Percentiles rank a stretch among this genome's conserved stretches.
phyloP scores from a whole-genome alignment of 53 echinoderm and acorn worm species.

The Stichopus horrens region DNA sequence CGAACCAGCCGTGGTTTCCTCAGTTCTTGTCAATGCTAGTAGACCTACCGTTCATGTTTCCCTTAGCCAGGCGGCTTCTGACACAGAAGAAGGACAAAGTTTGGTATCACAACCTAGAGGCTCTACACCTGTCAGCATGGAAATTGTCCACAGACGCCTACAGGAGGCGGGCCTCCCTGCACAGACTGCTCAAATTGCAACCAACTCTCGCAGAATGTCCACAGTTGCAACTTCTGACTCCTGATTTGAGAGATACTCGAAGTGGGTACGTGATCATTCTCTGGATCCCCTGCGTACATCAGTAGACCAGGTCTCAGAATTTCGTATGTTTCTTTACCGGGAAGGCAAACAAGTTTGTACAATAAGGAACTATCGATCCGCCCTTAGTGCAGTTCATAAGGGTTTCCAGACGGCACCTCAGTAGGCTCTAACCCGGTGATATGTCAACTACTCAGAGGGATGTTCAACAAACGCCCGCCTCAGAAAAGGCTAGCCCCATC shows the following conservation, averaged over 20 bases:
- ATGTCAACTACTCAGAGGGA: not conserved
- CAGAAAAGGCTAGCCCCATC: not conserved
- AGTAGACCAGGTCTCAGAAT: not conserved
- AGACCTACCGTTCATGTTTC: slow-evolving; percentile 7
- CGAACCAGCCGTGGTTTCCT: slow-evolving; percentile 50
- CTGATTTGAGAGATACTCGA: slow-evolving; percentile 13
- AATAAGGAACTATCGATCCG: slow-evolving; percentile 4
- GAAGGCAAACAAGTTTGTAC: not conserved
- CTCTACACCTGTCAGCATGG: slow-evolving; percentile 38
- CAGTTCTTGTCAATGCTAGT: slow-evolving; percentile 21
- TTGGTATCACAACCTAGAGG: not conserved
- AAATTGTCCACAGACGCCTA: slow-evolving; percentile 20
- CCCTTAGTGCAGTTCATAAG: slow-evolving; percentile 4
- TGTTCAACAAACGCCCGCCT: slow-evolving; percentile 30
- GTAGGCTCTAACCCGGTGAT: not conserved
- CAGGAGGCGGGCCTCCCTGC: slow-evolving; percentile 41
- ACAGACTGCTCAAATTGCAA: slow-evolving; percentile 18
- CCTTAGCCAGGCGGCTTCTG: slow-evolving; percentile 9
- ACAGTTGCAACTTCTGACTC: slow-evolving; percentile 33
- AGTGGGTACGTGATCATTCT: not conserved
- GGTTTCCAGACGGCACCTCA: slow-evolving; percentile 12
- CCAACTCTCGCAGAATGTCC: slow-evolving; percentile 20
- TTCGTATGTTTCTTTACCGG: not conserved
- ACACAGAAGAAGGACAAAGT: not conserved
- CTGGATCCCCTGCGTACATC: not conserved